Evolutionary conservation across 2,888 invertebrate genomes (phyloP), one percentile per base, ranked within the genome.

Genomic region (Platypus cylindrus): DNA sequence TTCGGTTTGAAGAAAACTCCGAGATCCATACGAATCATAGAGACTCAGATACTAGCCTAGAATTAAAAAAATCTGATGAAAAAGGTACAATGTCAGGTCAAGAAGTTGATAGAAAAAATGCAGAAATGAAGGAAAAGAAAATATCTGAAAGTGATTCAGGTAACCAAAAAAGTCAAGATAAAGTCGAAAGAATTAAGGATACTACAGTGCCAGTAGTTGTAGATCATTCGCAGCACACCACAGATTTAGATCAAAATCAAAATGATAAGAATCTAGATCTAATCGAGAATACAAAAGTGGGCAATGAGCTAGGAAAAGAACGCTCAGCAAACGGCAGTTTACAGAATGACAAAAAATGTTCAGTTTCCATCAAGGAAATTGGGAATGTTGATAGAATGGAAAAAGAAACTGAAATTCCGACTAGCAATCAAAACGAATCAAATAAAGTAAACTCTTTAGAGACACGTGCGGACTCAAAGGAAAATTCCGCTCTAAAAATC

Each of bases 401-500:
- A n/a, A n/a, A n/a, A n/a, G n/a, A n/a, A n/a, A n/a, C n/a, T n/a
- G n/a, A n/a, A n/a, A n/a, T n/a, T n/a, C n/a, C n/a, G n/a, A n/a
- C n/a, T n/a, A n/a, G n/a, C n/a, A n/a, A 20, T 20, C 20, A 20
- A 20, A 20, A n/a, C n/a, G n/a, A 20, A 20, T 20, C 20, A 20
- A 20, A 20, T 7, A 9, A 20, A 20, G 20, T 5, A 20, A 9
- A 20, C 20, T 9, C 7, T 20, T 7, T 20, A 20, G 20, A 20
- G 20, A 20, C 9, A 5, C 5, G 7, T 20, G 20, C 5, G 20
- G 9, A 20, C 9, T 7, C 18, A 11, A 28, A 28, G 14, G 32
- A 33, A 15, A 17, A 30, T 7, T 31, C 37, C 28, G 41, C 41
- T 3, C 22, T 24, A 8, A 49, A 45, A 36, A 48, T 49, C 23